A percentile compares a stretch with the other conserved stretches of the same genome.
phyloP scores from a whole-genome alignment of 2,888 invertebrate genomes.

The Torymus texanus region DNA sequence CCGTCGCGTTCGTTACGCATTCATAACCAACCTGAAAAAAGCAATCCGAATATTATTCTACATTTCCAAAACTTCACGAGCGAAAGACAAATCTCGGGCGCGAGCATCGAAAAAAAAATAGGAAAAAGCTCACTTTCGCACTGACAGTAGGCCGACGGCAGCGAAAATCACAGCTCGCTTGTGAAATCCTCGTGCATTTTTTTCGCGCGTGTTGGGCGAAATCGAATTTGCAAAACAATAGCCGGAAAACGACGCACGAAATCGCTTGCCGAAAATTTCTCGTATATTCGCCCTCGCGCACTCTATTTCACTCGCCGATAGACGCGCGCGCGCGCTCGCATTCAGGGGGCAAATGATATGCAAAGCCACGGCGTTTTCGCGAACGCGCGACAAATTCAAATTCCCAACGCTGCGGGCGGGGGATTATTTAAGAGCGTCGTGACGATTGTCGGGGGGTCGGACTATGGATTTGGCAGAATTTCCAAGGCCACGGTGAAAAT shows the following conservation, averaged over 20 bases:
- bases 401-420: not conserved
- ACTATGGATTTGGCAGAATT: not conserved
- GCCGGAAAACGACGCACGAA: constrained; percentile 37
- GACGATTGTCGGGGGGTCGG: not conserved
- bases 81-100: too few species aligned
- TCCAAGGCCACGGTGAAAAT: constrained; percentile 9
- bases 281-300: not conserved
- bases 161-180: too few species aligned
- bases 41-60: constrained; percentile 1
- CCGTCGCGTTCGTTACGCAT: constrained; percentile 15
- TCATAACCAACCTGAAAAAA: constrained; percentile 17
- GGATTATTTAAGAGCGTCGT: not conserved
- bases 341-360: constrained; percentile 43
- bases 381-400: constrained; percentile 48
- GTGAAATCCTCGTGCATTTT: not conserved
- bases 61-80: not conserved
- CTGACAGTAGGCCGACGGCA: too few species aligned
- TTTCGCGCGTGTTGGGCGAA: not conserved
- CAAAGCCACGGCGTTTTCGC: constrained; percentile 40
- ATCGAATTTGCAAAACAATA: constrained; percentile 51
- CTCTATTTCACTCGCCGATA: not conserved
- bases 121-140: too few species aligned
- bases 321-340: not conserved
- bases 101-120: too few species aligned
- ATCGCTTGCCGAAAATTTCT: constrained; percentile 16